Evolutionary conservation across 2,797 vertebrate genomes (phyloP).

Genomic region (Sebastes diploproa): DNA sequence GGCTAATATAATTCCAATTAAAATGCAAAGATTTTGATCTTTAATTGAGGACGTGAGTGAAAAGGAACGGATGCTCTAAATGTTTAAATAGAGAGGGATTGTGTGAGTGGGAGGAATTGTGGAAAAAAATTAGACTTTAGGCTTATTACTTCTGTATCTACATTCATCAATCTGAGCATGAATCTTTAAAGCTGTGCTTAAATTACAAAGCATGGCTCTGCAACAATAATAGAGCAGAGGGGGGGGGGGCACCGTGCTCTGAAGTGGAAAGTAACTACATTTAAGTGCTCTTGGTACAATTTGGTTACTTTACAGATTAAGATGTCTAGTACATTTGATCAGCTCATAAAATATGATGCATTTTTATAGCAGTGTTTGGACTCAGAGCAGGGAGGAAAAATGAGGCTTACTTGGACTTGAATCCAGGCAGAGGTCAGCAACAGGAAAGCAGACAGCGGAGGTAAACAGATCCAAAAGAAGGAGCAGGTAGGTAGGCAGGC

Average conservation of each 20-base stretch:
- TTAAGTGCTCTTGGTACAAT: background rate
- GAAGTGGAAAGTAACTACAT: background rate
- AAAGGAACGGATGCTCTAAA: constrained; percentile 37
- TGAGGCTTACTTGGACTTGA: background rate
- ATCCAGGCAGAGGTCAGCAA: background rate
- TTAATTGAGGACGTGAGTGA: constrained; percentile 25
- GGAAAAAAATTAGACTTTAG: background rate
- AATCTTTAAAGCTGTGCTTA: constrained; percentile 19
- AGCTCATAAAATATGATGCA: background rate
- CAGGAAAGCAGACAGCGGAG: background rate
- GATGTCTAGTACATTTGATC: background rate
- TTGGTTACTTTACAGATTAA: background rate
- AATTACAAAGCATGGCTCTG: background rate
- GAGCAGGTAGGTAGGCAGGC: background rate
- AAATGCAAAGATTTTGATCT: constrained; percentile 55
- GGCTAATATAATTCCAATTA: constrained; percentile 53
- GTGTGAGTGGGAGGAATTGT: background rate
- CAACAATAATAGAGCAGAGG: background rate
- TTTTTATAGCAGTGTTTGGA: background rate
- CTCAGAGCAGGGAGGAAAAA: background rate
- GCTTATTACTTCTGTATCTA: constrained; percentile 19
- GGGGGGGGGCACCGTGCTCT: background rate
- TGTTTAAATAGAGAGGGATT: constrained; percentile 36
- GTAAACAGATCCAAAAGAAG: background rate
- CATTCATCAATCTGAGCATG: constrained; percentile 18